These are phyloP conservation scores for Desmodus rotundus DNA, from an alignment of 2,113 vertebrate species.

Conservation along the genomic window DNA sequence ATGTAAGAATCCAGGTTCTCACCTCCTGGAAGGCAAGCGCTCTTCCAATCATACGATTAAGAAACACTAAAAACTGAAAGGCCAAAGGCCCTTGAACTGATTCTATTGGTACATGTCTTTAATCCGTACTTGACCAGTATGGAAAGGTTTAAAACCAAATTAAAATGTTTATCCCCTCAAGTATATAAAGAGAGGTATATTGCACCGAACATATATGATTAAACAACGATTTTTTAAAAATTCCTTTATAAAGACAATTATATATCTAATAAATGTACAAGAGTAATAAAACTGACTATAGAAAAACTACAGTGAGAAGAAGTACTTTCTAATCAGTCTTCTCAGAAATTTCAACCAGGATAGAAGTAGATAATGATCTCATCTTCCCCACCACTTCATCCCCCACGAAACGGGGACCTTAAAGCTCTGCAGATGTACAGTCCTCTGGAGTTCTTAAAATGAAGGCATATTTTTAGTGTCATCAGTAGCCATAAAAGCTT, in stretches of 20 bases:
- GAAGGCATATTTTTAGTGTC: slow-evolving; percentile 46
- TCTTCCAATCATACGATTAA: neutral
- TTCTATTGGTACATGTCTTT: neutral
- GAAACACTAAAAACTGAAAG: neutral
- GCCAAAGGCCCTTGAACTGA: neutral
- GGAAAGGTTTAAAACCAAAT: neutral
- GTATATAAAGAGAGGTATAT: neutral
- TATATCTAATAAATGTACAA: neutral
- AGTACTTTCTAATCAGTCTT: slow-evolving; percentile 47
- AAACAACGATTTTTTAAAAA: neutral
- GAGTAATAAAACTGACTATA: slow-evolving; percentile 15
- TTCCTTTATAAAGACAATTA: neutral
- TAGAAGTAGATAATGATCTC: slow-evolving; percentile 45
- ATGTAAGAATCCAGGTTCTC: neutral
- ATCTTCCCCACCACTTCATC: slow-evolving; percentile 27
- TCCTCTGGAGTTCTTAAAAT: slow-evolving; percentile 49
- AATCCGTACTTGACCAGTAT: neutral
- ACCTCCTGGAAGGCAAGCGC: neutral
- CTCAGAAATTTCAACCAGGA: slow-evolving; percentile 22
- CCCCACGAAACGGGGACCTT: slow-evolving; percentile 37
- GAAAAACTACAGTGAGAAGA: neutral
- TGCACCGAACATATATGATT: neutral
- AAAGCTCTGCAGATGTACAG: slow-evolving; percentile 40
- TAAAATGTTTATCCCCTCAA: neutral
- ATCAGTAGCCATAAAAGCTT: slow-evolving; percentile 40